phyloP scores from a whole-genome alignment of 2,888 invertebrate genomes.

The Periphyllus acericola region DNA sequence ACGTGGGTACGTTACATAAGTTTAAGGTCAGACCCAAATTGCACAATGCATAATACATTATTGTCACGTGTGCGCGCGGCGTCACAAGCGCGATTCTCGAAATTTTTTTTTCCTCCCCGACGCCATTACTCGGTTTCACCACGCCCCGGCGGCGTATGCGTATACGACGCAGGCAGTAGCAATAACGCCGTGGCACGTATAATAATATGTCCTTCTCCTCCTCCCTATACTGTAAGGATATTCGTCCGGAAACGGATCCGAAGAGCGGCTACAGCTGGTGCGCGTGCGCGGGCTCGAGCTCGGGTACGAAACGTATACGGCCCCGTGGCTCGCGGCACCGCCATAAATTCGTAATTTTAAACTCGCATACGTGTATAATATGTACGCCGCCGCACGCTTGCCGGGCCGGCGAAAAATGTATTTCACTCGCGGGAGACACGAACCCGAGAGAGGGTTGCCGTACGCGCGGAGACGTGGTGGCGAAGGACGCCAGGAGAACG shows the following conservation, averaged over 20 bases:
- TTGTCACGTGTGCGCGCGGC: neutral
- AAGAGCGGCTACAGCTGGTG: too few relatives aligned
- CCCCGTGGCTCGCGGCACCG: neutral
- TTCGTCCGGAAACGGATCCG: neutral
- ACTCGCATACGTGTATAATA: neutral
- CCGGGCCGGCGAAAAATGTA: slow-evolving; percentile 9
- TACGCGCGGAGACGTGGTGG: too few relatives aligned
- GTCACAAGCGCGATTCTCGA: neutral
- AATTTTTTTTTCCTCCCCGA: neutral
- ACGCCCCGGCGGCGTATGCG: neutral
- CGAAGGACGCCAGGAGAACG: neutral
- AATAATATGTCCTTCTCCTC: neutral
- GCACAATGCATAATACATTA: slow-evolving; percentile 14
- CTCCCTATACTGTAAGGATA: too few relatives aligned
- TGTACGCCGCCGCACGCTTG: too few relatives aligned
- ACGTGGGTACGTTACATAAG: neutral
- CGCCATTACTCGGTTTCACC: neutral
- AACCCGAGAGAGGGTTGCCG: too few relatives aligned
- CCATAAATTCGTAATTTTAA: slow-evolving; percentile 21
- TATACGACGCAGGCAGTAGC: neutral
- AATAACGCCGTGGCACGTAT: neutral
- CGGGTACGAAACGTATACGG: neutral
- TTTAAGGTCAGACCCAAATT: slow-evolving; percentile 10
- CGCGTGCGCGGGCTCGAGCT: neutral
- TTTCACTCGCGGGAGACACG: slow-evolving; percentile 9